Base-by-base conservation (phyloP, 1,140 invertebrate species). In the Drosophila sproati region DNA sequence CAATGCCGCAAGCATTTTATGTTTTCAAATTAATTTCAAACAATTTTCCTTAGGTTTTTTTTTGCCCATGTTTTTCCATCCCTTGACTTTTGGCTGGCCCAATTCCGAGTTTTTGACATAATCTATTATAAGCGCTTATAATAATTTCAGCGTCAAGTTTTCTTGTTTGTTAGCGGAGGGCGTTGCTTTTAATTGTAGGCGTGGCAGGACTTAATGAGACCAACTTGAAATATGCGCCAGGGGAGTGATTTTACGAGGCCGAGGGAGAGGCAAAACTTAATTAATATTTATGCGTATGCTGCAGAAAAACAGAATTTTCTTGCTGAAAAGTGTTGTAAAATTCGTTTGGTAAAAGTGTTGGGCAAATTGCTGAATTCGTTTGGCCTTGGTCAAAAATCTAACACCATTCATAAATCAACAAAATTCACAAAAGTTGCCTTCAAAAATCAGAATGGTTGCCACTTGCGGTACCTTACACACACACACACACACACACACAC, bases 11-110 rank as follows among this genome's bases (percentile, higher is more conserved):
- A 35, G 51, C 63, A 48, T 69, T 80, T 80, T 60, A 57, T 61
- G 79, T 80, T 80, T 79, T 78, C 45, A 82, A 82, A 82, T 82
- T 82, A 82, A 82, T 82, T 82, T 74, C 35, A 55, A 61, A 64
- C 64, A 59, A 74, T 82, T 81, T 77, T 37, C 45, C 12, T 54
- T 20, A 35, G 29, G 34, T 63, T 20, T 52, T 66, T 51, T 41
- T 39, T 20, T 20, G 20, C 20, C 20, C 20, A 20, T 70, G 47
- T 63, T 50, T 48, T 71, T 59, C 20, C 61, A 43, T 70, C n/a
- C 5, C 70, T 62, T 72, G 71, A 70, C 77, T 72, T 80, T 75
- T 73, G 56, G 75, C 34, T 41, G 59, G 80, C 20, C 20, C 74
- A 62, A 68, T 81, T 80, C 47, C 63, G 60, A 66, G 77, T 82